Evolutionary conservation across 1,140 invertebrate genomes (phyloP).

Genomic region (Ips nitidus): DNA sequence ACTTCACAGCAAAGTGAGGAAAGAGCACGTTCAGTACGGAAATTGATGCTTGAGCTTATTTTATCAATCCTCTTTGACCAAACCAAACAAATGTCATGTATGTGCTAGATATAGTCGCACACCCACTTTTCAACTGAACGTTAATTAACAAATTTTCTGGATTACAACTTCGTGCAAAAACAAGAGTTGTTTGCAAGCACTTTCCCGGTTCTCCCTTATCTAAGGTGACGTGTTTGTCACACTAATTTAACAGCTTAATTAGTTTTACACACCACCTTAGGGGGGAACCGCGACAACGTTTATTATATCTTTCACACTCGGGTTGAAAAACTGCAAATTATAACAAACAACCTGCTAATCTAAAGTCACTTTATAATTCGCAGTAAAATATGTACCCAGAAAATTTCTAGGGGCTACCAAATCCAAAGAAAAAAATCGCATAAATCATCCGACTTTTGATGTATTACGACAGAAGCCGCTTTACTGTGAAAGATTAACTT

Average conservation of each 20-base stretch:
- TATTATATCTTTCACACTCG: no score
- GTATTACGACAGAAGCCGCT: constrained; percentile 31
- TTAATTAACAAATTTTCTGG: background rate
- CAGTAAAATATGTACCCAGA: constrained; percentile 11
- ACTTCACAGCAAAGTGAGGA: no score
- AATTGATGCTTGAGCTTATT: no score
- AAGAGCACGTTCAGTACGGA: no score
- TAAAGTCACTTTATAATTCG: no score
- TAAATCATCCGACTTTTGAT: constrained; percentile 32
- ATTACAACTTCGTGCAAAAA: background rate
- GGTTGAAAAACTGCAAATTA: background rate
- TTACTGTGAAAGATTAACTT: constrained; percentile 31
- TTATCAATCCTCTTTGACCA: no score
- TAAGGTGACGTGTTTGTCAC: constrained; percentile 5
- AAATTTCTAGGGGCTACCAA: constrained; percentile 20
- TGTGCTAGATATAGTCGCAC: no score
- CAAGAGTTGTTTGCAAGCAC: background rate
- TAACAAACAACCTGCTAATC: background rate
- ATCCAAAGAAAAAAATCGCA: constrained; percentile 19
- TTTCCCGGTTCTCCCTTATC: background rate
- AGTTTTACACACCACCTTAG: background rate
- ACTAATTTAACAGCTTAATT: constrained; percentile 5
- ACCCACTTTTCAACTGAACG: background rate
- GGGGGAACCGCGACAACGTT: background rate
- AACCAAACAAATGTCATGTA: no score